Conservation (phyloP, 2,113 vertebrate species). For the Cephalopterus ornatus region DNA sequence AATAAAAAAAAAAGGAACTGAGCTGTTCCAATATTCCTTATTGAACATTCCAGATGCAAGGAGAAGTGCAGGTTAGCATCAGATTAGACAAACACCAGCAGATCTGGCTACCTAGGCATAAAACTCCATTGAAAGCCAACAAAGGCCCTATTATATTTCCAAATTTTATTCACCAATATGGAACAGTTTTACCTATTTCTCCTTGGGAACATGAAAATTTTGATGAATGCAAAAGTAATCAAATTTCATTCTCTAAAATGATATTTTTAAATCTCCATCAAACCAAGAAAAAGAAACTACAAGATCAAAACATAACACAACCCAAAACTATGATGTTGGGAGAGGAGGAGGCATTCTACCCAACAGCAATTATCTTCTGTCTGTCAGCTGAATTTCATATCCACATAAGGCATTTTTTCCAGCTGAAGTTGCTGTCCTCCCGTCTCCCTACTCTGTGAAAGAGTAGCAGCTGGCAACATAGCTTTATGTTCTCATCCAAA, state of each 20-base stretch:
- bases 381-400: constrained; percentile 15
- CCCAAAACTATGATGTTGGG: not conserved
- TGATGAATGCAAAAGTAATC: not conserved
- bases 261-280: not conserved
- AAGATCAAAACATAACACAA: not conserved
- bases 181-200: not conserved
- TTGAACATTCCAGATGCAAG: not conserved
- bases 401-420: not conserved
- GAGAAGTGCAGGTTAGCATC: not conserved
- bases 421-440: constrained; percentile 15
- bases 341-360: not conserved
- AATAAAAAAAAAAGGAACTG: not conserved
- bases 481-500: constrained; percentile 35
- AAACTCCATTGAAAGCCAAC: not conserved
- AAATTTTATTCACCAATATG: not conserved
- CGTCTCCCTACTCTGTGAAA: not conserved
- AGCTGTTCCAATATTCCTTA: not conserved
- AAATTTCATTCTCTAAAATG: not conserved
- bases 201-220: not conserved
- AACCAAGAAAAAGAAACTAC: not conserved
- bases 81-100: not conserved
- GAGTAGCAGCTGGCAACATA: constrained; percentile 39
- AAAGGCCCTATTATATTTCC: not conserved
- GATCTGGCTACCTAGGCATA: not conserved
- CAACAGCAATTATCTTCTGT: not conserved